Percentiles rank a stretch among this genome's conserved stretches.
phyloP scores from a whole-genome alignment of 2,888 invertebrate genomes.

The Agrotis ipsilon region DNA sequence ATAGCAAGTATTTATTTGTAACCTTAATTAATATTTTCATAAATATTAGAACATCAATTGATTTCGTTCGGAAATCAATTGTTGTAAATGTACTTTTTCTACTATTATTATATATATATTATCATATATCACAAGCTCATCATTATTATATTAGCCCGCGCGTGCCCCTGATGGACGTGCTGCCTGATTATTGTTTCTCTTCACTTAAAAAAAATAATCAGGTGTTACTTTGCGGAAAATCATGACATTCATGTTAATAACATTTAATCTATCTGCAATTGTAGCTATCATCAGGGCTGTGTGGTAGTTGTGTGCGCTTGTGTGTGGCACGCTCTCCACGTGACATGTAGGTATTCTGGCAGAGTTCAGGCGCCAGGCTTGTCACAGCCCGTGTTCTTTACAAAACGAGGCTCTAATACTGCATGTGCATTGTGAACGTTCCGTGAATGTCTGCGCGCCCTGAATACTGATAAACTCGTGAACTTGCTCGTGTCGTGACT shows the following conservation, averaged over 20 bases:
- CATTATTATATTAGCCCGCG: constrained; percentile 2
- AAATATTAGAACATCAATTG: no score
- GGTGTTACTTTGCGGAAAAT: no score
- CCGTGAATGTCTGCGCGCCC: constrained; percentile 5
- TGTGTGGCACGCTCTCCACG: background rate
- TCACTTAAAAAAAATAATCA: background rate
- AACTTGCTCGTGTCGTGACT: background rate
- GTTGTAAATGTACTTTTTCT: no score
- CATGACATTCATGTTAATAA: no score
- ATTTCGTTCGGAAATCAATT: no score
- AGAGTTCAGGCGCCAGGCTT: background rate
- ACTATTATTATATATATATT: no score
- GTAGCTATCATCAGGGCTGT: constrained; percentile 4
- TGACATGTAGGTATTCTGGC: background rate
- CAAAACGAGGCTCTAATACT: background rate
- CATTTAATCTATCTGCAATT: background rate
- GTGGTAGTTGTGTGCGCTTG: background rate
- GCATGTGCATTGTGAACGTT: constrained; percentile 10
- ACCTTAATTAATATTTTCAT: no score
- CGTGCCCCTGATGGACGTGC: background rate
- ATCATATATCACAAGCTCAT: constrained; percentile 40
- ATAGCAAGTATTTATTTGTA: no score
- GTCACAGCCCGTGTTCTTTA: no score
- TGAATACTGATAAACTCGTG: constrained; percentile 5
- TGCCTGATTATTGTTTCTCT: background rate